Conservation (phyloP, 2,888 invertebrate genomes). For the Nymphalis polychloros region DNA sequence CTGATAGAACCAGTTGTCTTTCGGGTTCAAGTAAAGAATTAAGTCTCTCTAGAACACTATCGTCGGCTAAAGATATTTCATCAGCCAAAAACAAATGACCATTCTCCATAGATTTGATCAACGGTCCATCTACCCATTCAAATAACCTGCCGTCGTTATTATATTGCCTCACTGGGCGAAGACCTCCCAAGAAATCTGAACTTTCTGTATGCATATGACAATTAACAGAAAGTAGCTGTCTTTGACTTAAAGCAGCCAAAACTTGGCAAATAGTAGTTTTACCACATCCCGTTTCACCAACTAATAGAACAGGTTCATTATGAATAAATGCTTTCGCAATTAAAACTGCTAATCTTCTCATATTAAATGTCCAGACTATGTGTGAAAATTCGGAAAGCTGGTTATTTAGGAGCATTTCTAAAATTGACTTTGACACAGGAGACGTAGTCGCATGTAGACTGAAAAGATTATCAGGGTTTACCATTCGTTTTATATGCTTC, state of each 20-base stretch:
- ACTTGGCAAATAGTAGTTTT: constrained; percentile 98
- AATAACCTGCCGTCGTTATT: constrained; percentile 86
- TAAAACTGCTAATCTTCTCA: constrained; percentile 90
- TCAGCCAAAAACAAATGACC: constrained; percentile 97
- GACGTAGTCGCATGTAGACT: constrained; percentile 86
- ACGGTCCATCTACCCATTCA: constrained; percentile 98
- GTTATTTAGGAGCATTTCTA: constrained; percentile 84
- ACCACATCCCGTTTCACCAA: constrained; percentile 99
- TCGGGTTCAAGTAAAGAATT: constrained; percentile 98
- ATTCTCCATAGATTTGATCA: constrained; percentile 93
- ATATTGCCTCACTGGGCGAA: constrained; percentile 91
- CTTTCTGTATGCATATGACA: constrained; percentile 99
- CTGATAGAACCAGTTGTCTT: constrained; percentile 93
- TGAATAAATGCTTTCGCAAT: constrained; percentile 93
- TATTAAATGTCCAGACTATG: constrained; percentile 97
- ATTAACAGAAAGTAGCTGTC: constrained; percentile 90
- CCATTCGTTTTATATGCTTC: constrained; percentile 89
- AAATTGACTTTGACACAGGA: constrained; percentile 86
- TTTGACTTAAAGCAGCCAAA: constrained; percentile 85
- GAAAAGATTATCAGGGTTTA: constrained; percentile 87
- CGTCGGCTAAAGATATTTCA: constrained; percentile 99
- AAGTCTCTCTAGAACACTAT: constrained; percentile 97
- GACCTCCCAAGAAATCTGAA: constrained; percentile 97
- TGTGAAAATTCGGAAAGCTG: constrained; percentile 84
- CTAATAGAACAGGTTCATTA: constrained; percentile 95